Evolutionary conservation across 2,888 invertebrate genomes (phyloP), one percentile per base, ranked within the genome.

Genomic region (Tricholauxania praeusta): DNA sequence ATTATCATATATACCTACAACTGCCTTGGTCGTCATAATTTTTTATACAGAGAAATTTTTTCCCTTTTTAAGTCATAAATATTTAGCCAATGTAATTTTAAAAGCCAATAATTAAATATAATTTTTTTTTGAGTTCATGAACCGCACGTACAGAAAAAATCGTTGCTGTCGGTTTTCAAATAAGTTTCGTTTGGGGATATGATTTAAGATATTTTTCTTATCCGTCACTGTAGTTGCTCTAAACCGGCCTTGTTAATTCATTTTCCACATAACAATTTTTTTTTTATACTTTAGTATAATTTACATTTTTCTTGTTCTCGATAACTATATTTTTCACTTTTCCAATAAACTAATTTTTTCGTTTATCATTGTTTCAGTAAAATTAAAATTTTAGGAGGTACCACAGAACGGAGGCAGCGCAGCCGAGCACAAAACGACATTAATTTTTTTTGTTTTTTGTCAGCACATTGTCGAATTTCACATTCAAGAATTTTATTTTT

Each of bases 301-400:
- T 39, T 39, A 4, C 39, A 10, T 10, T 39, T 39, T 4, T 10
- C 2, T 39, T 39, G 39, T 10, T 39, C 10, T 39, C 7, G 7
- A 10, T 4, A 39, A 10, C 2, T 39, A 7, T 39, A 39, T 10
- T 39, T 39, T 10, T 7, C 39, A 39, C 39, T 39, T 39, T 39
- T 39, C 10, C 10, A 39, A 39, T 39, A 10, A 39, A 39, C 8
- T 2, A 39, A 39, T 28, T 28, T 7, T 17, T 19, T 64, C 32
- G 17, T 67, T 14, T 52, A 65, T 64, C 64, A 39, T 64, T 64
- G 48, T 64, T 39, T 17, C 57, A 12, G 67, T 12, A 49, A 64
- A 64, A 64, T 49, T 15, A 51, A 49, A 64, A n/a, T 64, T 64
- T 19, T 49, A 64, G 49, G 22, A 22, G 49, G 51, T 49, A 64